Conservation (phyloP, 2,113 vertebrate species). For the Propithecus coquereli region DNA sequence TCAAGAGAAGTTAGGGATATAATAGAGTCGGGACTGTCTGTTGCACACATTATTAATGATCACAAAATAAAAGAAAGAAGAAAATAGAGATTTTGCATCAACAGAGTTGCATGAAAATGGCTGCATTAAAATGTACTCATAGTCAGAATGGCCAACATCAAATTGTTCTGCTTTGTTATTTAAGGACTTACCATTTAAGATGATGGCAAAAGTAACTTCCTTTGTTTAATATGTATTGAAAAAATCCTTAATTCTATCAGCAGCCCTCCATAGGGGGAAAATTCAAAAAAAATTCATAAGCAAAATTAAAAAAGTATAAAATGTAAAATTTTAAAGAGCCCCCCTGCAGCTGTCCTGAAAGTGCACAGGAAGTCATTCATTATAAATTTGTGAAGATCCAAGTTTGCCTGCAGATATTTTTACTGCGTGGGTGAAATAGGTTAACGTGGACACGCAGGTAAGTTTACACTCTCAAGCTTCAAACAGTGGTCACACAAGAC, state of each 20-base stretch:
- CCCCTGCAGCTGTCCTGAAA: background rate
- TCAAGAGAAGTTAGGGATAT: background rate
- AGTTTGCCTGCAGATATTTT: background rate
- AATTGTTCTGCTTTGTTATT: background rate
- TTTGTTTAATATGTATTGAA: background rate
- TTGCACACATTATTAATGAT: slow-evolving; percentile 25
- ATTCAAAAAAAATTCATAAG: background rate
- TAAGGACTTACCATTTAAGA: background rate
- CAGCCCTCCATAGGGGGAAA: background rate
- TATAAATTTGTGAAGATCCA: slow-evolving; percentile 12
- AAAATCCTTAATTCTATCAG: background rate
- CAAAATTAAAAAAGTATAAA: background rate
- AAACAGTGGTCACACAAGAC: background rate
- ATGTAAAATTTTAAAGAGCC: slow-evolving; percentile 8
- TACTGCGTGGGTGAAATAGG: background rate
- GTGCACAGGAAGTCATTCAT: background rate
- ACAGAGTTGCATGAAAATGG: slow-evolving; percentile 10
- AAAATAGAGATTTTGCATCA: background rate
- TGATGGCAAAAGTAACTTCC: background rate
- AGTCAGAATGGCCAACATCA: background rate
- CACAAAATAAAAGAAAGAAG: background rate
- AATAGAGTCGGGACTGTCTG: background rate
- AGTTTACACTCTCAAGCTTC: background rate
- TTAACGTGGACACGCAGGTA: background rate
- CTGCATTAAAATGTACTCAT: slow-evolving; percentile 27